Conservation (phyloP, 2,888 invertebrate genomes). For the Carabus problematicus region DNA sequence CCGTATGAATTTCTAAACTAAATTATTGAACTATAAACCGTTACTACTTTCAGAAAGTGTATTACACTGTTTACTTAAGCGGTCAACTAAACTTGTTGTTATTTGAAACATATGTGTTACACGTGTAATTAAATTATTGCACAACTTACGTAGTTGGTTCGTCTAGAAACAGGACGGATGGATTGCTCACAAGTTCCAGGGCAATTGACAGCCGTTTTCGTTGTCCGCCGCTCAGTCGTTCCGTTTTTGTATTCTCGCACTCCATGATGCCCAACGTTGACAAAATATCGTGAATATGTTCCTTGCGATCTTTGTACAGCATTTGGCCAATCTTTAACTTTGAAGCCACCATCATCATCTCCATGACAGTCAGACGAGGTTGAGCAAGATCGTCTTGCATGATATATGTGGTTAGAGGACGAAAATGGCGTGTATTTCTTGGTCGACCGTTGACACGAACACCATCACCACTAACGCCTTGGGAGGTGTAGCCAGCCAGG, state of each 20-base stretch:
- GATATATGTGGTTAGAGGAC: conserved; percentile 80
- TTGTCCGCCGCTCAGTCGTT: conserved; percentile 78
- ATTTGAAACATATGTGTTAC: neutral
- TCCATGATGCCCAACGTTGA: conserved; percentile 73
- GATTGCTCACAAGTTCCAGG: conserved; percentile 81
- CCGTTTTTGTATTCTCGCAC: conserved; percentile 70
- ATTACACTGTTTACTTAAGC: neutral
- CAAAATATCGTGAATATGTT: conserved; percentile 70
- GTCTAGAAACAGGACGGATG: conserved; percentile 81
- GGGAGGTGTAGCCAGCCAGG: conserved; percentile 70
- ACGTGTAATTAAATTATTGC: neutral
- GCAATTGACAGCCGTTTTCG: conserved; percentile 78
- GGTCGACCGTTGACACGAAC: conserved; percentile 73
- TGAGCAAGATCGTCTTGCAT: conserved; percentile 82
- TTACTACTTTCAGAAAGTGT: neutral
- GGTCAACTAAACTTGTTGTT: neutral
- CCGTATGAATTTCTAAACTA: too few species aligned
- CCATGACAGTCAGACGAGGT: conserved; percentile 74
- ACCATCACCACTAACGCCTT: conserved; percentile 67
- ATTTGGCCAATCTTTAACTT: conserved; percentile 73
- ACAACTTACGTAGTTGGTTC: conserved; percentile 78
- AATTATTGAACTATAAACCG: neutral
- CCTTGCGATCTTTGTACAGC: conserved; percentile 63
- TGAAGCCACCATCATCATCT: conserved; percentile 78
- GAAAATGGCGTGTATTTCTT: conserved; percentile 72